A percentile compares a stretch with the other conserved stretches of the same genome.
Conservation (phyloP, 2,888 invertebrate genomes). For the Drosophila greeni region DNA sequence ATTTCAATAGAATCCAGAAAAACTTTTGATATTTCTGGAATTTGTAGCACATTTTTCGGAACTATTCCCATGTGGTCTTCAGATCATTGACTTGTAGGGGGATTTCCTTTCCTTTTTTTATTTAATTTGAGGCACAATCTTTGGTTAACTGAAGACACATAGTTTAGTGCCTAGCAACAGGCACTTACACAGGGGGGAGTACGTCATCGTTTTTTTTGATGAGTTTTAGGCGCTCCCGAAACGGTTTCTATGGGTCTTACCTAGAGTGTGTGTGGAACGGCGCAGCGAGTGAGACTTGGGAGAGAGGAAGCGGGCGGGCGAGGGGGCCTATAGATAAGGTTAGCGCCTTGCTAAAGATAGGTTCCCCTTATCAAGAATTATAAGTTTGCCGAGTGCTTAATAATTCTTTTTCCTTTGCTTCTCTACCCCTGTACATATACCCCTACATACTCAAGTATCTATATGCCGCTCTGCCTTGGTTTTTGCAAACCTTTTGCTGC, state of each 20-base stretch:
- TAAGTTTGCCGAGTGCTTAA: slow-evolving; percentile 64
- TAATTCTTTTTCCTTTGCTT: slow-evolving; percentile 18
- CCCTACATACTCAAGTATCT: background rate
- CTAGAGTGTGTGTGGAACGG: slow-evolving; percentile 19
- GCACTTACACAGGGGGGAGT: slow-evolving; percentile 15
- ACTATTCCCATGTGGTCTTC: background rate
- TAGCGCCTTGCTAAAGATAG: slow-evolving; percentile 34
- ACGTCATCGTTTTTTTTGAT: slow-evolving; percentile 34
- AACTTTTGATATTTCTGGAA: background rate
- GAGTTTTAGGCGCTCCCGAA: slow-evolving; percentile 13
- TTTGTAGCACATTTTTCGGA: background rate
- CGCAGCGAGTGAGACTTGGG: slow-evolving; percentile 3
- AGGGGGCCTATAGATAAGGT: slow-evolving; percentile 51
- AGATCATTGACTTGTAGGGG: background rate
- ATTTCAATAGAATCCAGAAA: no score
- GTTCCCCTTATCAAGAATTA: slow-evolving; percentile 63
- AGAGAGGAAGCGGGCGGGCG: slow-evolving; percentile 18
- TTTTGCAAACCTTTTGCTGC: slow-evolving; percentile 21
- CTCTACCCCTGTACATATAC: slow-evolving; percentile 5
- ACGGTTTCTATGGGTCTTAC: slow-evolving; percentile 31
- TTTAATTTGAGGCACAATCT: slow-evolving; percentile 3
- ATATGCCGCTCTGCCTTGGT: slow-evolving; percentile 1
- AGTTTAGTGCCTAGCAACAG: slow-evolving; percentile 33
- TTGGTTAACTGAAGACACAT: background rate
- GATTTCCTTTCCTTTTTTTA: background rate